Conservation (phyloP, 2,113 vertebrate genomes). For the Poeciliopsis turrubarensis region DNA sequence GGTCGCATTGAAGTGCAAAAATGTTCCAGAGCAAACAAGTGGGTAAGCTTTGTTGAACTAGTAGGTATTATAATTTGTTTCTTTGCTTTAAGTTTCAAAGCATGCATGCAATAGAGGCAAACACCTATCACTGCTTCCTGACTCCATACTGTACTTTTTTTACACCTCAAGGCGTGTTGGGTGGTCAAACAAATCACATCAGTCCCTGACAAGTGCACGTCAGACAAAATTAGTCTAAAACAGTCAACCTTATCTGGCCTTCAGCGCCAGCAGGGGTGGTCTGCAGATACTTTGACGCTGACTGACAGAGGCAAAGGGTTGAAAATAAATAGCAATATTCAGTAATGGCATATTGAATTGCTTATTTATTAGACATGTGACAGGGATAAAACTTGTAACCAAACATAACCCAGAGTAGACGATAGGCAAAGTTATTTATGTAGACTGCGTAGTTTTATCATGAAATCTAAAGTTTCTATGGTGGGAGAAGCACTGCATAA, state of each 20-base stretch:
- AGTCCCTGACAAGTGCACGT: constrained; percentile 28
- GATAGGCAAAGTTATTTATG: too few species aligned
- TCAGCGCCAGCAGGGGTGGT: constrained; percentile 52
- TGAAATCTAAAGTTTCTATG: too few species aligned
- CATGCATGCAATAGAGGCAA: background rate
- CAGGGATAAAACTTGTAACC: too few species aligned
- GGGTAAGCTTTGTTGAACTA: constrained; percentile 41
- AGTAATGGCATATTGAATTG: too few species aligned
- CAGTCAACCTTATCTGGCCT: constrained; percentile 41
- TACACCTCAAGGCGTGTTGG: constrained; percentile 55
- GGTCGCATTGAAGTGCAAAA: constrained; percentile 8
- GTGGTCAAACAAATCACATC: constrained; percentile 64
- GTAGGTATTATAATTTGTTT: constrained; percentile 44
- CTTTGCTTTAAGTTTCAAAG: constrained; percentile 36
- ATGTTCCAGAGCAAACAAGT: background rate
- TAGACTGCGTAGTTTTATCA: too few species aligned
- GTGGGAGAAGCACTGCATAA: too few species aligned
- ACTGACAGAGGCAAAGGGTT: constrained; percentile 16
- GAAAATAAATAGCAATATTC: background rate
- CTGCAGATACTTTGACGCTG: constrained; percentile 8
- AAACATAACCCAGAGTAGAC: too few species aligned
- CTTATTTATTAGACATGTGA: too few species aligned
- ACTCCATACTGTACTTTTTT: constrained; percentile 61
- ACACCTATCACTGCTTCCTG: constrained; percentile 56
- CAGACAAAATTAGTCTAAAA: constrained; percentile 48